Evolutionary conservation across 2,888 invertebrate genomes (phyloP).

Genomic region (Epinotia nisella): DNA sequence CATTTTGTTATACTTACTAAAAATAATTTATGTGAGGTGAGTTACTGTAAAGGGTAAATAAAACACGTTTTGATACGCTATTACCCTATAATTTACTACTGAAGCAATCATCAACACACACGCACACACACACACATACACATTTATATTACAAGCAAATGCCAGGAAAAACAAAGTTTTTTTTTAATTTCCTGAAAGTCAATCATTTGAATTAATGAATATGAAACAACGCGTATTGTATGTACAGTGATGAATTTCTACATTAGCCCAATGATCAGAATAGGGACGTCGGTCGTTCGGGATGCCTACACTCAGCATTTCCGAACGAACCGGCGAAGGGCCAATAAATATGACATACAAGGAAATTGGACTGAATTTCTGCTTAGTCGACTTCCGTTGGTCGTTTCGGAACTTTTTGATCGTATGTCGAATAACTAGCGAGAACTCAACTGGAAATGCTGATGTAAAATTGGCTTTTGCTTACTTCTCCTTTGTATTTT

Average conservation of each 20-base stretch:
- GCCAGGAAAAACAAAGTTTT: too few species aligned
- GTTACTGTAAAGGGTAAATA: too few species aligned
- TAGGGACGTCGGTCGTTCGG: slow-evolving; percentile 21
- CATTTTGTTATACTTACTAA: too few species aligned
- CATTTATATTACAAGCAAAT: too few species aligned
- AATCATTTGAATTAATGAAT: too few species aligned
- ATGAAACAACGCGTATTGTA: too few species aligned
- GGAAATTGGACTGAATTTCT: slow-evolving; percentile 76
- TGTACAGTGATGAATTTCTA: not conserved
- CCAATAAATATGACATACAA: slow-evolving; percentile 77
- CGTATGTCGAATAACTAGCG: slow-evolving; percentile 42
- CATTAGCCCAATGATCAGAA: slow-evolving; percentile 10
- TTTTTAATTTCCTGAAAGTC: too few species aligned
- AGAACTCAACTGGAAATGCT: slow-evolving; percentile 22
- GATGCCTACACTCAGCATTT: slow-evolving; percentile 56
- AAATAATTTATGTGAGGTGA: too few species aligned
- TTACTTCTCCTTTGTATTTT: not conserved
- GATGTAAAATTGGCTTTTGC: slow-evolving; percentile 13
- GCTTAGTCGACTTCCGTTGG: slow-evolving; percentile 58
- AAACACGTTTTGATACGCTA: too few species aligned
- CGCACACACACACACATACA: too few species aligned
- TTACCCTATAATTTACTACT: too few species aligned
- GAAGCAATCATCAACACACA: too few species aligned
- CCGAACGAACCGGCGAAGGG: slow-evolving; percentile 57
- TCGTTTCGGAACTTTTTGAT: slow-evolving; percentile 44